Percentiles rank a stretch among this genome's conserved stretches.
Conservation (phyloP, 2,797 vertebrate species). For the Apogon hyalosoma region DNA sequence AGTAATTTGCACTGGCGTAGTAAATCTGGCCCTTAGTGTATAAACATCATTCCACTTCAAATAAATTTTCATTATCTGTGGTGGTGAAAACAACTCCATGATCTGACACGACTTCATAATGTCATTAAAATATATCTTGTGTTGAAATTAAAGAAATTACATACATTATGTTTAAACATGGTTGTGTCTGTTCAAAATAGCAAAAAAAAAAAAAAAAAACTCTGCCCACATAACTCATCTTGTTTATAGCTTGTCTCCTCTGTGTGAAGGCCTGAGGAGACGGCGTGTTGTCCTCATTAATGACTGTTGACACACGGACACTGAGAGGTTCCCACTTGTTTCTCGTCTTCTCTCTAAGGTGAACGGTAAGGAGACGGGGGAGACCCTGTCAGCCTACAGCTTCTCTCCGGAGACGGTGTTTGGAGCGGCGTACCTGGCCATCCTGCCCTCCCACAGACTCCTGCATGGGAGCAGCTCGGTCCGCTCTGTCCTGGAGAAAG, state of each 20-base stretch:
- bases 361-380: constrained; percentile 86
- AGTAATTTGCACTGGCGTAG: too few relatives aligned
- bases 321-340: background rate
- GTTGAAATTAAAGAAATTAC: too few relatives aligned
- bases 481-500: constrained; percentile 80
- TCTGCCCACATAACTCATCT: too few relatives aligned
- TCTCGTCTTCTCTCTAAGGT: constrained; percentile 79
- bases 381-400: constrained; percentile 90
- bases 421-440: constrained; percentile 89
- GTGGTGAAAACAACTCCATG: too few relatives aligned
- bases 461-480: constrained; percentile 87
- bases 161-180: background rate
- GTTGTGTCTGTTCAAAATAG: background rate
- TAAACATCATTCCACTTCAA: too few relatives aligned
- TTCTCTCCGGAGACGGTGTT: constrained; percentile 91
- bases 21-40: too few relatives aligned
- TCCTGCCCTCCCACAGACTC: constrained; percentile 91
- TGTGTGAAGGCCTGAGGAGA: background rate
- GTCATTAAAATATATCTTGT: too few relatives aligned
- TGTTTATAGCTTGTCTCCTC: background rate
- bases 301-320: background rate
- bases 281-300: constrained; percentile 15
- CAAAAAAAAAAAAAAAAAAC: too few relatives aligned
- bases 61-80: too few relatives aligned
- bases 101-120: too few relatives aligned